Base-by-base conservation (phyloP, 1,140 invertebrate species). In the Trichonephila clavipes region DNA sequence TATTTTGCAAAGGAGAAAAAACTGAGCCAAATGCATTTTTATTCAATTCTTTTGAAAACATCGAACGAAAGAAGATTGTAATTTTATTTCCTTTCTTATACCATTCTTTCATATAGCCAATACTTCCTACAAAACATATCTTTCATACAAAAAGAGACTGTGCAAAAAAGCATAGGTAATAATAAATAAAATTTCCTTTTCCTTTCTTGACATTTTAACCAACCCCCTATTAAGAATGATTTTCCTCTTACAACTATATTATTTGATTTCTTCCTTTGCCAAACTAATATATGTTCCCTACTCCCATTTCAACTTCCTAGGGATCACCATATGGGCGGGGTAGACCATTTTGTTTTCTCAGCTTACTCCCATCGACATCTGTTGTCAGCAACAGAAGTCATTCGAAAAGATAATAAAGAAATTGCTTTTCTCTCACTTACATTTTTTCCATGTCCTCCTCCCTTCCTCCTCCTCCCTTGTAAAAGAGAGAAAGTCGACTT, bases 351-450 rank as follows among this genome's bases (percentile, higher is more conserved):
- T 58, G 44, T 21, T 85, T 77, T 19, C 16, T 82, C 12, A 7
- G 16, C 61, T 21, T 19, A 7, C 19, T 51, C 8, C 40, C 44
- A 58, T 51, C 82, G 82, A 85, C 82, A 85, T n/a, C 40, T 85
- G 82, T 85, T 85, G 82, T 85, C 82, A 21, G 21, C 19, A 21
- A 12, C 82, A 85, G 82, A 59, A 51, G 44, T 85, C 44, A 24
- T 7, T 59, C 58, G 64, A 28, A 77, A 77, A 58, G 82, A 85
- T 85, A 58, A 85, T 85, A 85, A 85, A 85, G 51, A 85, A 85
- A n/a, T 59, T 34, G 44, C 10, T 85, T 51, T 51, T 51, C 44
- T 51, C 44, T 51, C 5, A 51, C 44, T 51, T 5, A 34, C 34
- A 34, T 1, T 34, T 85, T 59, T 51, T 85, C 44, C 58, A n/a